Conservation (phyloP, 1,140 invertebrate species). For the Drosophila virilis region DNA sequence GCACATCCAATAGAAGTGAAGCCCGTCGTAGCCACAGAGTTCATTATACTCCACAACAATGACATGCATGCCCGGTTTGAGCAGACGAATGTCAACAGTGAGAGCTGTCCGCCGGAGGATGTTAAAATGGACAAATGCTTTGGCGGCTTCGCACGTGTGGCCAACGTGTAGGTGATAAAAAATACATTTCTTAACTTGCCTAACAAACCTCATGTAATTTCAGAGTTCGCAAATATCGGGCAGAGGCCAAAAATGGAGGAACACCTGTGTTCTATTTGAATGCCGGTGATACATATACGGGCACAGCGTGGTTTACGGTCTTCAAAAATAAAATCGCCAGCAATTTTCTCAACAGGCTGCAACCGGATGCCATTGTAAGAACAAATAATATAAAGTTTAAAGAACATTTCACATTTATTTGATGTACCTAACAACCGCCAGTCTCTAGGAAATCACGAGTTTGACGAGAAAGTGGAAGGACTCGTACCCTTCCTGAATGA, state of each 20-base stretch:
- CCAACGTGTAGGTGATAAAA: conserved; percentile 85
- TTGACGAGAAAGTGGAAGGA: conserved; percentile 91
- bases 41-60: conserved; percentile 94
- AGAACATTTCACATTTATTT: background rate
- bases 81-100: conserved; percentile 89
- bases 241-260: conserved; percentile 85
- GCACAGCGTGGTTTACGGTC: conserved; percentile 92
- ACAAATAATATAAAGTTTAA: background rate
- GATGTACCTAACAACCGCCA: conserved; percentile 79
- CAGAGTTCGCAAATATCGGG: conserved; percentile 86
- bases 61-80: conserved; percentile 95
- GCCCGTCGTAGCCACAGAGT: conserved; percentile 76
- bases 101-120: conserved; percentile 86
- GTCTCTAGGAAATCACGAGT: conserved; percentile 97
- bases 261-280: conserved; percentile 90
- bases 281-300: conserved; percentile 95
- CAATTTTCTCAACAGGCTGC: conserved; percentile 90
- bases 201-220: background rate
- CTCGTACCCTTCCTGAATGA: conserved; percentile 91
- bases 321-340: conserved; percentile 91
- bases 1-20: conserved; percentile 39
- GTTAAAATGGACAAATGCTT: conserved; percentile 87
- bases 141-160: conserved; percentile 92
- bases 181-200: background rate
- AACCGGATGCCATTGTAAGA: conserved; percentile 93